These are phyloP conservation scores for Buathra laborator DNA, from an alignment of 2,888 invertebrate genomes.

Conservation along the genomic window DNA sequence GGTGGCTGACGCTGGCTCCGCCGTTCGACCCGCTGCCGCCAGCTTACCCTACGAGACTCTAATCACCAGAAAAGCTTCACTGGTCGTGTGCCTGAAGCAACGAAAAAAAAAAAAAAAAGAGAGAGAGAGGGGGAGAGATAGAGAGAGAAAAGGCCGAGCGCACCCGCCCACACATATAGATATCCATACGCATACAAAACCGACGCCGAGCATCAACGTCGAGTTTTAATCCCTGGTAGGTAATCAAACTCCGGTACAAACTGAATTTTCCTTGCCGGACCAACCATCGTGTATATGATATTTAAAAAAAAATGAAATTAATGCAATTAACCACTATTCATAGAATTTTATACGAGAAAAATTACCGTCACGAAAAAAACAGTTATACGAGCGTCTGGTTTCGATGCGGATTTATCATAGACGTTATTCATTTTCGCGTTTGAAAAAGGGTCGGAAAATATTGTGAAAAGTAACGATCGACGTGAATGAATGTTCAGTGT, in stretches of 20 bases:
- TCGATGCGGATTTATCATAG: no score
- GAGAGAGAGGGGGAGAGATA: background rate
- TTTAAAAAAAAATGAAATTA: background rate
- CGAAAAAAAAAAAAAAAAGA: conserved; percentile 31
- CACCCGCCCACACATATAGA: background rate
- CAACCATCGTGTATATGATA: background rate
- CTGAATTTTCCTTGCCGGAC: conserved; percentile 6
- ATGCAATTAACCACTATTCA: background rate
- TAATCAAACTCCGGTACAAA: conserved; percentile 37
- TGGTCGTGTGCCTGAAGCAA: conserved; percentile 48
- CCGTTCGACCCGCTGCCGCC: conserved; percentile 64
- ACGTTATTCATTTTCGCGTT: no score
- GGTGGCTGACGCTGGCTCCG: conserved; percentile 34
- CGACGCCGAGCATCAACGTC: conserved; percentile 6
- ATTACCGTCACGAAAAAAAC: background rate
- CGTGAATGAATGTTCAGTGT: no score
- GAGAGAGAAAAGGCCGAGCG: background rate
- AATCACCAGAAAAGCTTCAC: conserved; percentile 76
- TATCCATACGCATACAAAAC: background rate
- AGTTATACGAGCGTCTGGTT: background rate
- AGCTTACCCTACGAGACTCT: conserved; percentile 71
- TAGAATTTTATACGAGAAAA: no score
- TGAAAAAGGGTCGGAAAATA: no score
- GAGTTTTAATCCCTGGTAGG: conserved; percentile 32
- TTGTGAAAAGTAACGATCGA: no score